Percentiles rank a stretch among this genome's conserved stretches.
These are phyloP conservation scores for Salpingus planirostris DNA, from an alignment of 2,888 invertebrate species.

Conservation along the genomic window DNA sequence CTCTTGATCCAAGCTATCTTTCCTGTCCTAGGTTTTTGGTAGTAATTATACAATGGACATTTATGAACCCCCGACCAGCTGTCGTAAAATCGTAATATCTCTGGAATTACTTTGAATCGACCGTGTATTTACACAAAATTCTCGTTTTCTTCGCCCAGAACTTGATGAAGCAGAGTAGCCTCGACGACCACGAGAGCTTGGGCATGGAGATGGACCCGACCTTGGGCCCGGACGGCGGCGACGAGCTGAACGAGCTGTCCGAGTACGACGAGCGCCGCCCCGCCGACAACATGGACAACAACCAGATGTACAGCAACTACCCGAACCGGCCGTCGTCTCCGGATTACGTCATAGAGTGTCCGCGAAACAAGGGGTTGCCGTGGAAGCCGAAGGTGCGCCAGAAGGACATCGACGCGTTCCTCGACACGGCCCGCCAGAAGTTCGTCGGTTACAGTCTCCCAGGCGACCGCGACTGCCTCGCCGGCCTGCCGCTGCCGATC, in stretches of 20 bases:
- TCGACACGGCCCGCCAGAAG: slow-evolving; percentile 85
- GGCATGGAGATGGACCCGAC: slow-evolving; percentile 62
- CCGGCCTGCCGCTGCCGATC: slow-evolving; percentile 93
- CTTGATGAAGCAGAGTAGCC: slow-evolving; percentile 85
- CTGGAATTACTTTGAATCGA: no score
- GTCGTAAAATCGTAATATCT: no score
- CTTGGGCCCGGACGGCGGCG: slow-evolving; percentile 50
- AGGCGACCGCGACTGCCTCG: slow-evolving; percentile 79
- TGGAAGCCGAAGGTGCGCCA: slow-evolving; percentile 95
- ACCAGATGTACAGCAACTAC: slow-evolving; percentile 31
- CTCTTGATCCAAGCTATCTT: no score
- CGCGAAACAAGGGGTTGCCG: slow-evolving; percentile 56
- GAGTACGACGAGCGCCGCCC: slow-evolving; percentile 47
- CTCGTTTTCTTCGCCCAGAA: slow-evolving; percentile 48
- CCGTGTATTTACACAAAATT: no score
- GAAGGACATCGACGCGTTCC: slow-evolving; percentile 85
- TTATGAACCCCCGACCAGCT: no score
- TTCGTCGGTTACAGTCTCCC: slow-evolving; percentile 92
- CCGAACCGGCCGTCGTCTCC: slow-evolving; percentile 31
- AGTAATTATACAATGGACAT: no score
- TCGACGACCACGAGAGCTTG: slow-evolving; percentile 72
- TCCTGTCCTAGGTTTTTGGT: no score
- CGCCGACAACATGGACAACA: slow-evolving; percentile 36
- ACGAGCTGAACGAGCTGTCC: slow-evolving; percentile 45
- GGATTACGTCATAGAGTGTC: slow-evolving; percentile 18